Base-by-base conservation (phyloP, 2,888 invertebrate genomes). In the Sphaeridia pumilis region DNA sequence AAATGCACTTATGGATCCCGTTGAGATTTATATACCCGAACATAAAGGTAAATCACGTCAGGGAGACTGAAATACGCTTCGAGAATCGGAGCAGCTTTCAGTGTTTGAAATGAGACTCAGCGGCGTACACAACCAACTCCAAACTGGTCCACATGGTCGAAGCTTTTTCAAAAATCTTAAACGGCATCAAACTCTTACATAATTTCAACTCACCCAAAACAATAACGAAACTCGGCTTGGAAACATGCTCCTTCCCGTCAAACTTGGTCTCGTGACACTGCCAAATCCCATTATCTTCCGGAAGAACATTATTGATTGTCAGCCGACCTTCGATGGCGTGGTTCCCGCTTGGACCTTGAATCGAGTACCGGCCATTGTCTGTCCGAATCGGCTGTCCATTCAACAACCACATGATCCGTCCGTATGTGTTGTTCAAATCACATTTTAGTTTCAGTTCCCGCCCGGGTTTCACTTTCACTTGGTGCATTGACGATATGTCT, bases 201-300 rank as follows among this genome's bases (percentile, higher is more conserved):
- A 28, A 47, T 21, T 27, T 17, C 20, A 49, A 54, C 60, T 64
- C 59, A 66, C 66, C 63, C 49, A 65, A 47, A 50, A 66, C 66
- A 49, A 66, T 58, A 42, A 82, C 73, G 68, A 79, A 78, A 60
- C 80, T 76, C 41, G 79, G 78, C 66, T 77, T 75, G 26, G 81
- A 66, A 24, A 66, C 56, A 42, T 63, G 70, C 66, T 75, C 75
- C 57, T 73, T 71, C 49, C 60, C 60, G 55, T 64, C 62, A 52
- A 64, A 64, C 43, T 62, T 62, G 28, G 64, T 64, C 46, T 64
- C 64, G 48, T 64, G 62, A 47, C 64, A 64, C 28, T 63, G 59
- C 60, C 60, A 63, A 35, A 62, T 53, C 21, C 64, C 62, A 49
- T 61, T 64, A 48, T 63, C 62, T 55, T 62, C 64, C 17, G 60